phyloP scores from a whole-genome alignment of 37 sponge, comb jelly and placozoan genomes.

The Geodia barretti region DNA sequence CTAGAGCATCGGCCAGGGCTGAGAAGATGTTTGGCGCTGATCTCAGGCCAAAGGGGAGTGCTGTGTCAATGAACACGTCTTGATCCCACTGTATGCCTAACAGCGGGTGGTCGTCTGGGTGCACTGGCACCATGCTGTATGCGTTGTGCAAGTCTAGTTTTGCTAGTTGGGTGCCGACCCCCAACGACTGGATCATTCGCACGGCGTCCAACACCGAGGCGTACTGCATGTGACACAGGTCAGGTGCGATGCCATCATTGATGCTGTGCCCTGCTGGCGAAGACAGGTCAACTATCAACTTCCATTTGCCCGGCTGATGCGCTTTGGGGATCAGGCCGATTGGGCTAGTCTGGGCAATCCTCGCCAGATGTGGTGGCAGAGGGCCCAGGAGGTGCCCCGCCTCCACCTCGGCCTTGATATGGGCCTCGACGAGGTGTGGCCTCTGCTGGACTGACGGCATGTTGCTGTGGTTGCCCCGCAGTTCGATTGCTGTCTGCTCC shows the following conservation, averaged over 20 bases:
- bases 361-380: not conserved
- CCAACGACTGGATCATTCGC: not conserved
- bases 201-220: not conserved
- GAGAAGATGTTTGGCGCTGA: constrained; percentile 1
- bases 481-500: not conserved
- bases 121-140: not conserved
- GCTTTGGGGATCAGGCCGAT: not conserved
- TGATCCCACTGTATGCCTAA: not conserved
- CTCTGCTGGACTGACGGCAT: not conserved
- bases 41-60: not conserved
- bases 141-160: not conserved
- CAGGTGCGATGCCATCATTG: not conserved
- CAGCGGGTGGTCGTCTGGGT: not conserved
- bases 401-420: not conserved
- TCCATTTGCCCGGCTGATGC: constrained; percentile 2
- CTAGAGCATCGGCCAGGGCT: constrained; percentile 5
- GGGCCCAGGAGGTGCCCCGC: not conserved
- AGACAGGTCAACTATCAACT: not conserved
- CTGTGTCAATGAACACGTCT: not conserved
- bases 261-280: constrained; percentile 8
- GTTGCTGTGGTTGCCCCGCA: not conserved
- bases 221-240: not conserved
- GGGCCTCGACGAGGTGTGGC: not conserved
- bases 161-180: not conserved
- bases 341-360: not conserved